Evolutionary conservation across 2,797 vertebrate species (phyloP).

Genomic region (Helostoma temminkii): DNA sequence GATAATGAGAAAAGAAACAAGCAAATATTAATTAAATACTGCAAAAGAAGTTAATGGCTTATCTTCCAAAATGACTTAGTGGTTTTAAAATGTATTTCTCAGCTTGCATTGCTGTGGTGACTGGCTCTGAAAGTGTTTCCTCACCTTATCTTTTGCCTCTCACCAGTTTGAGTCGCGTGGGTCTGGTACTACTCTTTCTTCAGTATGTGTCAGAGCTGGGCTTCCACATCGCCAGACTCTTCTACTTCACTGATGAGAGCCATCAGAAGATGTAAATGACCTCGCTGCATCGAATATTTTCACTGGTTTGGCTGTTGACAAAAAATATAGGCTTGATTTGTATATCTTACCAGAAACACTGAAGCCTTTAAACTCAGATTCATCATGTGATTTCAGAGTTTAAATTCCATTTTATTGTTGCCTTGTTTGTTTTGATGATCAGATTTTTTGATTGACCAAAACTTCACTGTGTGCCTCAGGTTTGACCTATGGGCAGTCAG

Average conservation of each 20-base stretch:
- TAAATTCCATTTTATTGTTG: background rate
- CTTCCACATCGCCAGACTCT: constrained; percentile 93
- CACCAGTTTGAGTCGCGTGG: constrained; percentile 91
- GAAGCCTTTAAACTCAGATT: background rate
- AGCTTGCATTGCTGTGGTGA: too few relatives aligned
- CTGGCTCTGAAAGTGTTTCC: too few relatives aligned
- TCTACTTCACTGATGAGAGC: constrained; percentile 95
- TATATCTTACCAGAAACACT: background rate
- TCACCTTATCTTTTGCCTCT: background rate
- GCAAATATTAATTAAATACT: background rate
- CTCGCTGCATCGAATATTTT: background rate
- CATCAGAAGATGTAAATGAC: constrained; percentile 93
- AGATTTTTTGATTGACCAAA: background rate
- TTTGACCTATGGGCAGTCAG: constrained; percentile 94
- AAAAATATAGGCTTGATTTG: too few relatives aligned
- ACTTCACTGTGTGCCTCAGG: constrained; percentile 72
- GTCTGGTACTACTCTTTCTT: constrained; percentile 92
- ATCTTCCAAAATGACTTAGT: background rate
- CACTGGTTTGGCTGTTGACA: background rate
- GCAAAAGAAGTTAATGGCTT: background rate
- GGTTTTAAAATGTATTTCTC: background rate
- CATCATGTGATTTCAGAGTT: background rate
- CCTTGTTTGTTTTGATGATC: background rate
- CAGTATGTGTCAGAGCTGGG: constrained; percentile 93
- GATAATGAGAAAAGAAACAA: background rate